phyloP scores from a whole-genome alignment of 2,888 invertebrate species.

The Drosophila meridionalis region DNA sequence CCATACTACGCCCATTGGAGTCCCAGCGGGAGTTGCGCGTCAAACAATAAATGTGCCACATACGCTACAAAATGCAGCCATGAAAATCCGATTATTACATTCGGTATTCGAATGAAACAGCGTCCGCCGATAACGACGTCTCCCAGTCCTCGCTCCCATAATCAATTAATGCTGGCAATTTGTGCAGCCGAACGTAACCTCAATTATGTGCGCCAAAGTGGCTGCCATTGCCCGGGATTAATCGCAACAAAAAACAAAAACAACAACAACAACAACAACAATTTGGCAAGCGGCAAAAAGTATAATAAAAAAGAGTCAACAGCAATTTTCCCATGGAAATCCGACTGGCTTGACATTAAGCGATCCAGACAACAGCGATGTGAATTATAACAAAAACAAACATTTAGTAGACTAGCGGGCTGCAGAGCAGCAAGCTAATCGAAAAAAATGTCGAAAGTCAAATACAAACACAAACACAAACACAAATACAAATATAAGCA shows the following conservation, averaged over 20 bases:
- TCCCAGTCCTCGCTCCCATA: slow-evolving; percentile 36
- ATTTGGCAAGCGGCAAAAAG: slow-evolving; percentile 53
- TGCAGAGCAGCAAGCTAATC: slow-evolving; percentile 53
- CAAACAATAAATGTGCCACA: slow-evolving; percentile 72
- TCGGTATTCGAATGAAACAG: slow-evolving; percentile 44
- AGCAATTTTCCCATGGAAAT: slow-evolving; percentile 30
- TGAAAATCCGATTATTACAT: slow-evolving; percentile 78
- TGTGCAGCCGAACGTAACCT: slow-evolving; percentile 78
- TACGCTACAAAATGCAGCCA: slow-evolving; percentile 65
- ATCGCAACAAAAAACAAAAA: slow-evolving; percentile 62
- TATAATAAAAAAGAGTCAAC: slow-evolving; percentile 21
- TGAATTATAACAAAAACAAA: slow-evolving; percentile 76
- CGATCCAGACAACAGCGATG: slow-evolving; percentile 50
- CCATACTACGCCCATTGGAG: background rate
- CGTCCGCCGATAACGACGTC: slow-evolving; percentile 26
- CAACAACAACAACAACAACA: slow-evolving; percentile 59
- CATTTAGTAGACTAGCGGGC: slow-evolving; percentile 26
- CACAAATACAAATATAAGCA: background rate
- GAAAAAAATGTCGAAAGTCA: slow-evolving; percentile 70
- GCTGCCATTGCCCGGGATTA: slow-evolving; percentile 67
- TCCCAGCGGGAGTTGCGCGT: slow-evolving; percentile 37
- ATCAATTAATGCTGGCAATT: slow-evolving; percentile 80
- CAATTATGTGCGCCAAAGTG: slow-evolving; percentile 79
- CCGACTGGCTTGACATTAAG: slow-evolving; percentile 49
- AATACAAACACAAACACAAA: slow-evolving; percentile 57